A percentile compares a stretch with the other conserved stretches of the same genome.
Conservation (phyloP, 1,140 invertebrate species). For the Leptopilina clavipes region DNA sequence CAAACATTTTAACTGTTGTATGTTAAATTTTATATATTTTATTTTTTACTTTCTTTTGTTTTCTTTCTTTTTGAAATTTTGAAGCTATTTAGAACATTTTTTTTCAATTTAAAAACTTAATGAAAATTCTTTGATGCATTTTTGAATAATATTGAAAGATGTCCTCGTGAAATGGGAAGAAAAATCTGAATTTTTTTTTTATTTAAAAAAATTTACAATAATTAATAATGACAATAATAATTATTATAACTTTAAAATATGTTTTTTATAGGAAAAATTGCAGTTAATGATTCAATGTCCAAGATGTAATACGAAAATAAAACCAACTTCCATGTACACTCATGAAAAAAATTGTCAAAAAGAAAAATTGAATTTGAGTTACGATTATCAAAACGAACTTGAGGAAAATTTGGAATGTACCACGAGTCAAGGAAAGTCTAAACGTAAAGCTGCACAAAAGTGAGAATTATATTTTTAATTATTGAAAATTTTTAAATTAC, state of each 20-base stretch:
- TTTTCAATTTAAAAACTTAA: not conserved
- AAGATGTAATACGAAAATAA: slow-evolving; percentile 4
- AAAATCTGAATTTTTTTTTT: no score
- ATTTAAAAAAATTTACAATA: no score
- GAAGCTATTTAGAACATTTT: no score
- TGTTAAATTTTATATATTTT: no score
- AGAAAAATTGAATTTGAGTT: not conserved
- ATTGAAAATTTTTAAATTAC: slow-evolving; percentile 53
- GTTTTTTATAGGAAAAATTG: not conserved
- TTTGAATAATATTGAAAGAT: no score
- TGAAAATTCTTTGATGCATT: not conserved
- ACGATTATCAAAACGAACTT: not conserved
- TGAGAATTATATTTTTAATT: slow-evolving; percentile 44
- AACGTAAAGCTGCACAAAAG: slow-evolving; percentile 76
- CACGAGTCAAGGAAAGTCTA: slow-evolving; percentile 50
- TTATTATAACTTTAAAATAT: no score
- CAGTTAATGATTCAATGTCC: slow-evolving; percentile 21
- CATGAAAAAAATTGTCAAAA: slow-evolving; percentile 20
- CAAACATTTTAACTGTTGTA: no score
- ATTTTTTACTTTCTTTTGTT: no score
- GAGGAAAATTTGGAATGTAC: not conserved
- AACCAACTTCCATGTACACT: slow-evolving; percentile 19
- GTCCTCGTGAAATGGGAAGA: no score
- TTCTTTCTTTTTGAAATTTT: no score
- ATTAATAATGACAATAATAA: no score